These are phyloP conservation scores for Colossoma macropomum DNA, from an alignment of 2,113 vertebrate species.

Conservation along the genomic window DNA sequence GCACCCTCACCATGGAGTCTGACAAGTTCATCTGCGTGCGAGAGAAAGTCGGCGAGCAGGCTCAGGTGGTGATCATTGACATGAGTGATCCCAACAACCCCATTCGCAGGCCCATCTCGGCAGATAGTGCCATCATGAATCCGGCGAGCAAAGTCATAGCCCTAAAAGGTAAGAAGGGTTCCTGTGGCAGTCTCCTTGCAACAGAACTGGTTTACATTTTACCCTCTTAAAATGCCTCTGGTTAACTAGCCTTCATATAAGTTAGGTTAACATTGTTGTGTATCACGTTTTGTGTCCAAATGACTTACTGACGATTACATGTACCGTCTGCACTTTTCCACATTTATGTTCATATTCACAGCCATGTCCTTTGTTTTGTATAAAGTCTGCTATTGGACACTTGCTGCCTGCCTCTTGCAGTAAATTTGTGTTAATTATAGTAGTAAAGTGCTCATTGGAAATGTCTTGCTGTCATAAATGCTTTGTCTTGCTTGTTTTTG, in stretches of 20 bases:
- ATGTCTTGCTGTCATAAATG: constrained; percentile 80
- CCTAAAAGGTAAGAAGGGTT: constrained; percentile 89
- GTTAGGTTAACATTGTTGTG: constrained; percentile 41
- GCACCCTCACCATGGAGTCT: constrained; percentile 98
- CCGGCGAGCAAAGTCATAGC: constrained; percentile 99
- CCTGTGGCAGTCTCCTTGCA: neutral
- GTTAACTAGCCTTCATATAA: neutral
- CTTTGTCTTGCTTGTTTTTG: constrained; percentile 85
- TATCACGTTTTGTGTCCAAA: constrained; percentile 59
- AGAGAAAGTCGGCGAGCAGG: constrained; percentile 98
- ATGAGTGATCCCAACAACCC: constrained; percentile 97
- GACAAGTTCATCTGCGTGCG: constrained; percentile 99
- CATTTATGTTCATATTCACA: constrained; percentile 71
- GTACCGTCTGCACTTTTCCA: constrained; percentile 57
- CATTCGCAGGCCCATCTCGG: constrained; percentile 96
- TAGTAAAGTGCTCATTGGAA: constrained; percentile 60
- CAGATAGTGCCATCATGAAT: constrained; percentile 99
- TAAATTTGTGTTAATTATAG: constrained; percentile 49
- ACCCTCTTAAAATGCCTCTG: neutral
- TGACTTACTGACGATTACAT: constrained; percentile 53
- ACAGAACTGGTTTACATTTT: neutral
- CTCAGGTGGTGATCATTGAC: constrained; percentile 98
- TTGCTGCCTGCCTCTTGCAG: constrained; percentile 38
- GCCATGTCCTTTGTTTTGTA: constrained; percentile 64
- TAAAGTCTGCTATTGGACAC: constrained; percentile 53